Conservation (phyloP, 1,140 invertebrate species). For the Drosophila obscura region DNA sequence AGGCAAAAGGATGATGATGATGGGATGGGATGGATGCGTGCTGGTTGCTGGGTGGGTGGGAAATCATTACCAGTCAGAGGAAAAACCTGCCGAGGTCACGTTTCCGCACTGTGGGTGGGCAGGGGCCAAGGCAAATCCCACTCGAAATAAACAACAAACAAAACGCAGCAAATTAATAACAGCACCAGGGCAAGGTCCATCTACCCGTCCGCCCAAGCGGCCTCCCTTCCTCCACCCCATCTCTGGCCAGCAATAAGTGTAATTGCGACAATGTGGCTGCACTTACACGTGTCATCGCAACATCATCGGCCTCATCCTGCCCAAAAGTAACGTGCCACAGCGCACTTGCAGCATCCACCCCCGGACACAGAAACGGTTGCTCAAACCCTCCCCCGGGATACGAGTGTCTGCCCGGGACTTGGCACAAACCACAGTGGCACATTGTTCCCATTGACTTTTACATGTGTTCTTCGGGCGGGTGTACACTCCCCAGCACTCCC, state of each 20-base stretch:
- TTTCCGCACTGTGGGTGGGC: conserved; percentile 78
- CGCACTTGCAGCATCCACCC: conserved; percentile 57
- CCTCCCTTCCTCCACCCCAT: conserved; percentile 2
- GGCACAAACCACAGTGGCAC: conserved; percentile 61
- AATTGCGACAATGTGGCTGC: conserved; percentile 82
- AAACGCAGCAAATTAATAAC: conserved; percentile 73
- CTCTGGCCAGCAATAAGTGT: conserved; percentile 44
- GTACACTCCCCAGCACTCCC: too few relatives aligned
- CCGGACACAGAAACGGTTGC: background rate
- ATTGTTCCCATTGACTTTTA: conserved; percentile 79
- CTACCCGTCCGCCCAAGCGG: background rate
- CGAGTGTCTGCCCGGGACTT: conserved; percentile 3
- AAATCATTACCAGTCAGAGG: conserved; percentile 62
- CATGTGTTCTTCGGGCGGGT: conserved; percentile 39
- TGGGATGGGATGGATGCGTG: conserved; percentile 7
- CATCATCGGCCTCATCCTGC: conserved; percentile 33
- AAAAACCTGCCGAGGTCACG: conserved; percentile 72
- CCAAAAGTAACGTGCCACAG: conserved; percentile 43
- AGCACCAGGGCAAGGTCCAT: conserved; percentile 6
- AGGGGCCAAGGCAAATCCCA: conserved; percentile 20
- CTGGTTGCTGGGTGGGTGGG: conserved; percentile 28
- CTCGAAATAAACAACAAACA: conserved; percentile 77
- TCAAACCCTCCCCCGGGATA: conserved; percentile 26
- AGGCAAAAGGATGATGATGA: conserved; percentile 13
- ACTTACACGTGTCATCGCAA: conserved; percentile 80